Evolutionary conservation across 2,797 vertebrate species (phyloP), one percentile per base, ranked within the genome.

Genomic region (Ctenosaura bakeri): DNA sequence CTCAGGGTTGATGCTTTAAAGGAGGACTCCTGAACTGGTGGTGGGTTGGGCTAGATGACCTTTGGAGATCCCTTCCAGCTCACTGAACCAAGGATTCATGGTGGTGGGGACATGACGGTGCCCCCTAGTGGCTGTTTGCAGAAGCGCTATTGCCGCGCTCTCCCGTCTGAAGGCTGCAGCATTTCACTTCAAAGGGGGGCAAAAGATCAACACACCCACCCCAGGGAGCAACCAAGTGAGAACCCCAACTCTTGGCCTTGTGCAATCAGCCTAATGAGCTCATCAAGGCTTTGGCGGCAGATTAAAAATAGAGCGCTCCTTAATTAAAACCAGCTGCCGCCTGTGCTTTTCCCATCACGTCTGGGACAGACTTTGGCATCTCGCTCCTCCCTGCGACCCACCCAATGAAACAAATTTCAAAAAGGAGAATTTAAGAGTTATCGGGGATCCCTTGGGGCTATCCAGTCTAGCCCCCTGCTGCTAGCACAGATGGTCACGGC

Each of bases 221-320:
- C 74, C 74, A 32, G 29, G 62, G 7, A 3, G 38, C 35, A 1
- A 3, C 35, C 0, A 1, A 29, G 56, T 4, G 20, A 1, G 32
- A 42, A 32, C 59, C 83, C 59, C 82, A 22, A 3, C 6, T 4
- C 35, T 50, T 71, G n/a, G 14, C 38, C 29, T 52, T 54, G 59
- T 35, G 50, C 12, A 54, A 38, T 29, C 73, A 32, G 42, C 29
- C 0, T 32, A 38, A 46, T 79, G 14, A 16, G 42, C 87, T 22
- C 52, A 88, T 3, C 18, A 54, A 42, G 87, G 78, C 62, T 29
- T 73, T 71, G 64, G 73, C 13, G 20, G 69, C 35, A 59, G 66
- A 88, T 83, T 54, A 69, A 52, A 82, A 74, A 32, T 1, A 83
- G 79, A 18, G 64, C 64, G 10, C 66, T 80, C 16, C 87, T 82